Evolutionary conservation across 2,113 vertebrate species (phyloP).

Genomic region (Ailurus styani): DNA sequence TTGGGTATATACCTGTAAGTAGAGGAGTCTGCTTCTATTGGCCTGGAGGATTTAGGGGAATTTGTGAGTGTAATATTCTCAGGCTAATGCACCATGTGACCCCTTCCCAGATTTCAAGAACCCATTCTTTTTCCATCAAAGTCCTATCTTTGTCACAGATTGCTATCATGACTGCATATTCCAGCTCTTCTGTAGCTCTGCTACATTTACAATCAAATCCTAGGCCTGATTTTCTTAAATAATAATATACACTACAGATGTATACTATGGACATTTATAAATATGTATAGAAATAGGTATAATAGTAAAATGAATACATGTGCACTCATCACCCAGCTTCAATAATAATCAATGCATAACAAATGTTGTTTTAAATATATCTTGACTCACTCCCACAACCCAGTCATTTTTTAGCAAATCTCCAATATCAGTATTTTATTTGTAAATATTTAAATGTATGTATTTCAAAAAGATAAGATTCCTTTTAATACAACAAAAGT

Average conservation of each 20-base stretch:
- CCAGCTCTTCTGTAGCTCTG: background rate
- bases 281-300: background rate
- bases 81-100: background rate
- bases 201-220: background rate
- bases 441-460: background rate
- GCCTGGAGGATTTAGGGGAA: background rate
- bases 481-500: background rate
- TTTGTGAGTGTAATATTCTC: background rate
- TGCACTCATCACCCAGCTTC: background rate
- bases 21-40: background rate
- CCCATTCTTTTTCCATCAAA: background rate
- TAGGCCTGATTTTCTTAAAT: background rate
- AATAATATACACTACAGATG: background rate
- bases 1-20: background rate
- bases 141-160: background rate
- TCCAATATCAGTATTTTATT: background rate
- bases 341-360: background rate
- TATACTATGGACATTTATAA: background rate
- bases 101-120: background rate
- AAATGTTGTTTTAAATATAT: background rate
- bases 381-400: background rate
- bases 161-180: background rate
- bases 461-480: background rate
- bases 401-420: background rate
- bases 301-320: constrained; percentile 4